Percentiles rank a stretch among this genome's conserved stretches.
These are phyloP conservation scores for Micrasema longulum DNA, from an alignment of 1,140 invertebrate species.

Conservation along the genomic window DNA sequence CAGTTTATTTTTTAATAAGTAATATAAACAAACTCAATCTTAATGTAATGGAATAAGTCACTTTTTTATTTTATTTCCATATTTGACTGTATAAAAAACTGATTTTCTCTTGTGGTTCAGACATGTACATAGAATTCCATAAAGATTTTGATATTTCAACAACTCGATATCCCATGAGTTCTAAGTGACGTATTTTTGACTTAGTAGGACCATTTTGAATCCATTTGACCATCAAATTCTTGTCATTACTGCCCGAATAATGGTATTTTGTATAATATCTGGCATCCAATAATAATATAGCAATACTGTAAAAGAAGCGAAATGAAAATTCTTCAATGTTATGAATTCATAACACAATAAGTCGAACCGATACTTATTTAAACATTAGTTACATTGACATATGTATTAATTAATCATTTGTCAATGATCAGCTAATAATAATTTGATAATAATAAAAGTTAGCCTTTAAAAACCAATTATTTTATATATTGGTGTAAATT, in stretches of 20 bases:
- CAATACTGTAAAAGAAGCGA: conserved; percentile 41
- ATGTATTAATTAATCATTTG: too few species aligned
- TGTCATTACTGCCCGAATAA: conserved; percentile 1
- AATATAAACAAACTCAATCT: too few species aligned
- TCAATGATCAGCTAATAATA: too few species aligned
- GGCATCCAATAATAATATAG: conserved; percentile 35
- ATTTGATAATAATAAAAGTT: too few species aligned
- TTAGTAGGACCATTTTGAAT: conserved; percentile 23
- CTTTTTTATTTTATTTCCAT: conserved; percentile 10
- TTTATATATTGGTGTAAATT: too few species aligned
- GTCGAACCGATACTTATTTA: too few species aligned
- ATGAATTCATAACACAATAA: too few species aligned
- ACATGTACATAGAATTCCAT: conserved; percentile 49
- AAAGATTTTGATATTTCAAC: conserved; percentile 41
- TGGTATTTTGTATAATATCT: conserved; percentile 13
- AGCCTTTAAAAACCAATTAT: too few species aligned
- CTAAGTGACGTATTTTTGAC: conserved; percentile 35
- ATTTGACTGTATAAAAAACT: conserved; percentile 43
- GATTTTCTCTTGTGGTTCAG: conserved; percentile 43
- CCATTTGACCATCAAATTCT: neutral
- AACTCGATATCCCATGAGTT: conserved; percentile 42
- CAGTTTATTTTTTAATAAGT: too few species aligned
- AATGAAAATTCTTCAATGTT: too few species aligned
- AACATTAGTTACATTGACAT: too few species aligned
- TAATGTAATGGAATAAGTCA: too few species aligned